Percentiles rank a stretch among this genome's conserved stretches.
These are phyloP conservation scores for Forbesichthys agassizii DNA, from an alignment of 2,113 vertebrate genomes.

Conservation along the genomic window DNA sequence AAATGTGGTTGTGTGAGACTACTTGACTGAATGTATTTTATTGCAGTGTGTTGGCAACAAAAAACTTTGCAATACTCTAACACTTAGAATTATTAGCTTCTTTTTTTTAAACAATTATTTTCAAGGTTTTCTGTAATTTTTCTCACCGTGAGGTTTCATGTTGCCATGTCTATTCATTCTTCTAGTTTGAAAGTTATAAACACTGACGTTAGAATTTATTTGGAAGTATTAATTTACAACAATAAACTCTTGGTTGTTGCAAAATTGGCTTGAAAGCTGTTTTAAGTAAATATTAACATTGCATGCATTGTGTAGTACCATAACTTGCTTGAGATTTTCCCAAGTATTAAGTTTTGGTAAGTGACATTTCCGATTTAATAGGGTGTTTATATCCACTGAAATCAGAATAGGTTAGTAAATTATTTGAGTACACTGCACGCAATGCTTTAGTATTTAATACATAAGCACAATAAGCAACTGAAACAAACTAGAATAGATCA, in stretches of 20 bases:
- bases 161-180: slow-evolving; percentile 29
- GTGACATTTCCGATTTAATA: too few relatives aligned
- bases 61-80: not conserved
- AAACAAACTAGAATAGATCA: too few relatives aligned
- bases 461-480: too few relatives aligned
- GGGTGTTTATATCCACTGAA: too few relatives aligned
- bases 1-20: slow-evolving; percentile 33
- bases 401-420: too few relatives aligned
- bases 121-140: slow-evolving; percentile 22
- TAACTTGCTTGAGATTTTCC: too few relatives aligned
- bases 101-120: slow-evolving; percentile 32
- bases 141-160: slow-evolving; percentile 21
- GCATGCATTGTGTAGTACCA: too few relatives aligned
- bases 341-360: too few relatives aligned
- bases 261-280: slow-evolving; percentile 7
- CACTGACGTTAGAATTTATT: slow-evolving; percentile 33
- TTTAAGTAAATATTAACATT: too few relatives aligned
- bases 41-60: not conserved
- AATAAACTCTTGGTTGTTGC: slow-evolving; percentile 65
- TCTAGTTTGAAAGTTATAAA: slow-evolving; percentile 35
- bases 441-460: too few relatives aligned
- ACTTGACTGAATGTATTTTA: slow-evolving; percentile 10
- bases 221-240: slow-evolving; percentile 45
- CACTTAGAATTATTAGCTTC: slow-evolving; percentile 3
- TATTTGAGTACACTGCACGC: too few relatives aligned